Percentiles rank a stretch among this genome's conserved stretches.
phyloP scores from a whole-genome alignment of 2,888 invertebrate genomes.

The Drosophila parthenogenetica region DNA sequence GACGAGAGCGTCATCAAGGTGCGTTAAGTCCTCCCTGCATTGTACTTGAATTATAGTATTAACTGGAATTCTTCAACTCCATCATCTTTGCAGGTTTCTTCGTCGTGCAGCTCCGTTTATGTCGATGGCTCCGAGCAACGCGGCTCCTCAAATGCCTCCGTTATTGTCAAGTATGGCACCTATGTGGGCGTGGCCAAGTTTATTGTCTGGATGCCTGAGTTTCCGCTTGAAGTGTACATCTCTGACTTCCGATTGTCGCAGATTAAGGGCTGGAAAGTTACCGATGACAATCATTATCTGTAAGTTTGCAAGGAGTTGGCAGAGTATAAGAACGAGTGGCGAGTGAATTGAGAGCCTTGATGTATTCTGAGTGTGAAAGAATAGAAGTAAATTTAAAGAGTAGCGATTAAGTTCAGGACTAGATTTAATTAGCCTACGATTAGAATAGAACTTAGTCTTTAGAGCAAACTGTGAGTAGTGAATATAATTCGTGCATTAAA shows the following conservation, averaged over 20 bases:
- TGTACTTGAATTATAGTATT: not conserved
- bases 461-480: too few species aligned
- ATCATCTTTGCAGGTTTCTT: conserved; percentile 90
- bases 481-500: too few species aligned
- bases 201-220: conserved; percentile 98
- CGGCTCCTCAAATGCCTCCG: conserved; percentile 97
- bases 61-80: not conserved
- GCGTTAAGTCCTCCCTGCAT: conserved; percentile 40
- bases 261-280: conserved; percentile 97
- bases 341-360: not conserved
- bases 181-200: conserved; percentile 95
- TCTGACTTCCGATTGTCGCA: conserved; percentile 95
- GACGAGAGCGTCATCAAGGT: conserved; percentile 99
- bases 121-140: conserved; percentile 97
- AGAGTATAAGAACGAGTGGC: not conserved
- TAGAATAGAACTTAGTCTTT: too few species aligned
- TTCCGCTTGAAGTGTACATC: conserved; percentile 95
- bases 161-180: conserved; percentile 96
- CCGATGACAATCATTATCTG: conserved; percentile 89
- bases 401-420: not conserved
- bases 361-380: too few species aligned
- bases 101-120: conserved; percentile 98
- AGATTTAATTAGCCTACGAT: too few species aligned
- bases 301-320: conserved; percentile 55
- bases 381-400: not conserved